phyloP scores from a whole-genome alignment of 2,888 invertebrate species.

The Falcaria lacertinaria region DNA sequence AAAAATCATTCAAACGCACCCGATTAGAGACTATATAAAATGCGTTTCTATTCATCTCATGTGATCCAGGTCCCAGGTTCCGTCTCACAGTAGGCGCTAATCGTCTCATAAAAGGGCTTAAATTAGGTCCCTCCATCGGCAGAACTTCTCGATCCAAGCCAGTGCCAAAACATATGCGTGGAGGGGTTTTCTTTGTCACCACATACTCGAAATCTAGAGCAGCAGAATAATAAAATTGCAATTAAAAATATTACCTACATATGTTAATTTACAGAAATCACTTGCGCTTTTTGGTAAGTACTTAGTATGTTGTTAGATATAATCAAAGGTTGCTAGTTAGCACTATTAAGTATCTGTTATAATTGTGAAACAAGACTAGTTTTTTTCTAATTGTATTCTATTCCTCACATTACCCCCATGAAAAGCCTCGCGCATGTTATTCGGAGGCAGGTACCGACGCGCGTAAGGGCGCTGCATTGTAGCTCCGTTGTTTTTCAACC shows the following conservation, averaged over 20 bases:
- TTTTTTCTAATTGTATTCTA: not conserved
- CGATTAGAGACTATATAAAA: constrained; percentile 55
- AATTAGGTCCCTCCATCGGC: constrained; percentile 56
- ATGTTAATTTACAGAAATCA: too few relatives aligned
- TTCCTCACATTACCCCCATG: constrained; percentile 53
- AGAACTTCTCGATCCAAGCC: constrained; percentile 63
- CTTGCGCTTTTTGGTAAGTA: too few relatives aligned
- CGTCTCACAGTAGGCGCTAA: constrained; percentile 40
- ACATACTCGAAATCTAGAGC: constrained; percentile 76
- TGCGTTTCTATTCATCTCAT: constrained; percentile 48
- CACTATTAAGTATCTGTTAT: too few relatives aligned
- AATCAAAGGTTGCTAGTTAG: too few relatives aligned
- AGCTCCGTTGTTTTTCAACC: constrained; percentile 26
- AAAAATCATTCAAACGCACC: constrained; percentile 57
- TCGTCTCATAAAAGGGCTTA: constrained; percentile 73
- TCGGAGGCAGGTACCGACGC: constrained; percentile 54
- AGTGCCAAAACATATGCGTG: constrained; percentile 75
- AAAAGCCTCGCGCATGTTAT: constrained; percentile 58
- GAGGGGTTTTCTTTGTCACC: constrained; percentile 65
- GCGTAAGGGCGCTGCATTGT: constrained; percentile 65
- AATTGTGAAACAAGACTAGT: too few relatives aligned
- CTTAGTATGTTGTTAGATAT: too few relatives aligned
- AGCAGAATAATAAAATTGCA: constrained; percentile 5
- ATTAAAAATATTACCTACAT: too few relatives aligned
- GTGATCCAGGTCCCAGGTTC: constrained; percentile 51